Evolutionary conservation across 1,140 invertebrate species (phyloP).

Genomic region (Notospermus geniculatus): DNA sequence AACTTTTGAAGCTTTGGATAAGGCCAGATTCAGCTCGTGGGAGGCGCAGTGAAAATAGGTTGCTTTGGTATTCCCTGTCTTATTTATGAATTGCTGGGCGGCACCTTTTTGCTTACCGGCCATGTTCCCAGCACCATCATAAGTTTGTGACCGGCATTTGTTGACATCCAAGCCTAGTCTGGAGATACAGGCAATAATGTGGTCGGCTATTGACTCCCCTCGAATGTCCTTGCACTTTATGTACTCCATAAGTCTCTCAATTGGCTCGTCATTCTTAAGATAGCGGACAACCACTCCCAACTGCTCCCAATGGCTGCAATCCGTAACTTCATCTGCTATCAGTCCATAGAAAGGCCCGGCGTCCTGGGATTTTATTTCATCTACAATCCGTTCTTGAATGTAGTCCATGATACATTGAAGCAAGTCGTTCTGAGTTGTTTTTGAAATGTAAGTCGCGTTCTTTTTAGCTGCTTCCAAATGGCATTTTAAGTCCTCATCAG

Average conservation of each 20-base stretch:
- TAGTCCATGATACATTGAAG: background rate
- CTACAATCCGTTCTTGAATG: background rate
- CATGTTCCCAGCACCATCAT: slow-evolving; percentile 27
- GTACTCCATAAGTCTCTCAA: slow-evolving; percentile 19
- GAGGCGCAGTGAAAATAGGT: slow-evolving; percentile 26
- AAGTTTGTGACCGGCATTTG: slow-evolving; percentile 21
- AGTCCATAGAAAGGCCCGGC: background rate
- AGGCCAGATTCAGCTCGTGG: slow-evolving; percentile 22
- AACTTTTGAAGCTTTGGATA: slow-evolving; percentile 13
- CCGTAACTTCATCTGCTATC: background rate
- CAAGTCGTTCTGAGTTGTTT: background rate
- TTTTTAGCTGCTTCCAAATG: background rate
- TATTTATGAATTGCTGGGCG: slow-evolving; percentile 13
- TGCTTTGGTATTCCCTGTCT: slow-evolving; percentile 13
- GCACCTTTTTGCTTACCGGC: slow-evolving; percentile 18
- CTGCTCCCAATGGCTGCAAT: slow-evolving; percentile 19
- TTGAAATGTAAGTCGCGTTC: background rate
- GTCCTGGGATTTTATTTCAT: background rate
- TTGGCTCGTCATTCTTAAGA: slow-evolving; percentile 10
- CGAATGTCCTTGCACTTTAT: slow-evolving; percentile 19
- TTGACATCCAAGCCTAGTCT: slow-evolving; percentile 6
- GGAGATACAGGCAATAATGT: slow-evolving; percentile 15
- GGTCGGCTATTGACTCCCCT: slow-evolving; percentile 15
- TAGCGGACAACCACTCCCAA: slow-evolving; percentile 24
- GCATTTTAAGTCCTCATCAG: background rate